phyloP scores from a whole-genome alignment of 2,797 vertebrate genomes.

The Oceanodroma leucorhoa region DNA sequence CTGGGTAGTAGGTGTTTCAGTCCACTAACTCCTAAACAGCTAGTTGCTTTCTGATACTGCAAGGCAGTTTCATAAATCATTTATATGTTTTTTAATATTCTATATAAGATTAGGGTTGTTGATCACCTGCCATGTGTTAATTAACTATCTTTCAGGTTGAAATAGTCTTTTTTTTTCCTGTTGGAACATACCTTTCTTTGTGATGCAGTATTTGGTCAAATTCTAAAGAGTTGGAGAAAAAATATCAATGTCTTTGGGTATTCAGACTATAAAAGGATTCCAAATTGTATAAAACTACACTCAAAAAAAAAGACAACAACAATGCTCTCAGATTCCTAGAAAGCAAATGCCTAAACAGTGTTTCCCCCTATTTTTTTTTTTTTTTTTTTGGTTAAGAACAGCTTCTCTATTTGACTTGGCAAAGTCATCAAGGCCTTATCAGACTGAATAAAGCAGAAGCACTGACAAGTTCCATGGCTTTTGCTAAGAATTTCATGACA shows the following conservation, averaged over 20 bases:
- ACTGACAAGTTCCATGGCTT: neutral
- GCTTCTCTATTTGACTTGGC: neutral
- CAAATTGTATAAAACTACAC: neutral
- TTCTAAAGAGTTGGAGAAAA: neutral
- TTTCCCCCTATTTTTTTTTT: neutral
- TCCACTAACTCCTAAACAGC: neutral
- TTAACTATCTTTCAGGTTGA: neutral
- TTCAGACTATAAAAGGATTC: neutral
- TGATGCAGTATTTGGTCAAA: neutral
- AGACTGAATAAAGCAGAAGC: neutral
- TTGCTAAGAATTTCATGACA: neutral
- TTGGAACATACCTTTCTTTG: neutral
- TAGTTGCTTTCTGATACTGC: neutral
- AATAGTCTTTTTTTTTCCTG: rapidly evolving
- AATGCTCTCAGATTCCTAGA: neutral
- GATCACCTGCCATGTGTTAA: neutral
- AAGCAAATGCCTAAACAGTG: neutral
- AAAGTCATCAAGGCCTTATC: neutral
- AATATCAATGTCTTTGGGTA: neutral
- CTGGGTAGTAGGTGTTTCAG: neutral
- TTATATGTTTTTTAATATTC: neutral
- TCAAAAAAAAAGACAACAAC: rapidly evolving
- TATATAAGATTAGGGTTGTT: neutral
- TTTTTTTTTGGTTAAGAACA: neutral
- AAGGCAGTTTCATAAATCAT: neutral